Base-by-base conservation (phyloP, 1,140 invertebrate species). In the Monochamus saltuarius region DNA sequence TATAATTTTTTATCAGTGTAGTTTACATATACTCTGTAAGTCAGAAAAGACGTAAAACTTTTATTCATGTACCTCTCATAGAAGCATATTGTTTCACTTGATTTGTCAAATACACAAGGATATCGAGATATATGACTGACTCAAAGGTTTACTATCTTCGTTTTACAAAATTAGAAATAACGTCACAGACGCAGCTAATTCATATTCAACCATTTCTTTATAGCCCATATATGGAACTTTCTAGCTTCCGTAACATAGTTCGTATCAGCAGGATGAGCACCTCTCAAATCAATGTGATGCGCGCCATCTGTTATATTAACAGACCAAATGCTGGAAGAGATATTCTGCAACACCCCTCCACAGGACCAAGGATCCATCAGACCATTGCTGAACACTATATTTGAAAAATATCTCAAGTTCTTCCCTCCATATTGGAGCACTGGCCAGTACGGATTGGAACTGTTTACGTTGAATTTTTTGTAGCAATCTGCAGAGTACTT, bases 311-410 rank as follows among this genome's bases (percentile, higher is more conserved):
- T 85, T 53, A 99, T 91, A 13, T 94, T 80, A 1, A 98, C 80
- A 2, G 91, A 84, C 3, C 86, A 73, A 0, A 94, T 80, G 6
- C 83, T 80, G 7, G 81, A 76, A 17, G 89, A 89, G 1, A 91
- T 71, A 56, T 87, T 86, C 64, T 83, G 79, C 17, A 92, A 70
- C 10, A 97, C 87, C 17, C 94, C 95, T 62, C 94, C 95, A 62
- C 87, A 86, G 46, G 88, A 89, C 96, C 96, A 98, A 2, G 96
- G 96, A 80, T 99, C 96, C 46, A 94, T 71, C 8, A 91, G 76
- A 9, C 94, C 94, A 78, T 97, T 97, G 66, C 92, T 95, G 77
- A 96, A 96, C 40, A 94, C 88, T 61, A 95, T 94, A 73, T 94
- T 96, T 14, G 85, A 88, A 7, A 86, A 83, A 0, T 83, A 77